These are phyloP conservation scores for Melolontha melolontha DNA, from an alignment of 2,888 invertebrate species.

Conservation along the genomic window DNA sequence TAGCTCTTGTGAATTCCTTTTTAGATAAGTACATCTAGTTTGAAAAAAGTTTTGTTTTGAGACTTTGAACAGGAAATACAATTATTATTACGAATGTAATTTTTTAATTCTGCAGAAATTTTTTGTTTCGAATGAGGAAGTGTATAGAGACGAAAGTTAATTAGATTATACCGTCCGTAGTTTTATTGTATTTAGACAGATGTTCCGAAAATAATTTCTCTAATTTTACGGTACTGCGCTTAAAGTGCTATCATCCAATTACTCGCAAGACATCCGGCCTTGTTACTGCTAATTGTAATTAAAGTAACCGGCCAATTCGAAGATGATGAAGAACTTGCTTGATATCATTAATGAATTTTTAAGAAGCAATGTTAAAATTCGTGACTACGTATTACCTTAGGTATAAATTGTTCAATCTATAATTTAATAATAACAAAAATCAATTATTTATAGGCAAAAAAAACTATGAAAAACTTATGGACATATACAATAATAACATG, in stretches of 20 bases:
- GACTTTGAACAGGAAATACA: constrained; percentile 22
- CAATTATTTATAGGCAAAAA: neutral
- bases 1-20: too few species aligned
- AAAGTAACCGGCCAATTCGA: constrained; percentile 41
- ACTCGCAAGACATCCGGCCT: constrained; percentile 53
- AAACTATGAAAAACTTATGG: too few species aligned
- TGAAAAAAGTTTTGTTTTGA: neutral
- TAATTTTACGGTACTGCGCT: constrained; percentile 42
- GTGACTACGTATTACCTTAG: too few species aligned
- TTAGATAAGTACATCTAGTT: neutral
- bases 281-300: constrained; percentile 50
- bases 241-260: constrained; percentile 52
- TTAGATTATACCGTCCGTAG: constrained; percentile 36
- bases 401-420: too few species aligned
- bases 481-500: too few species aligned
- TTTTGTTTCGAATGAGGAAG: constrained; percentile 33
- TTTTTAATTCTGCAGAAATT: constrained; percentile 33
- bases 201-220: constrained; percentile 38
- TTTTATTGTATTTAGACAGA: constrained; percentile 38
- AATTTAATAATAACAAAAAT: neutral
- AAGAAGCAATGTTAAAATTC: neutral
- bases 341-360: constrained; percentile 17
- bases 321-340: constrained; percentile 35
- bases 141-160: constrained; percentile 35
- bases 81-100: constrained; percentile 21